A percentile compares a stretch with the other conserved stretches of the same genome.
phyloP scores from a whole-genome alignment of 2,113 vertebrate species.

The Plecturocebus donacophilus region DNA sequence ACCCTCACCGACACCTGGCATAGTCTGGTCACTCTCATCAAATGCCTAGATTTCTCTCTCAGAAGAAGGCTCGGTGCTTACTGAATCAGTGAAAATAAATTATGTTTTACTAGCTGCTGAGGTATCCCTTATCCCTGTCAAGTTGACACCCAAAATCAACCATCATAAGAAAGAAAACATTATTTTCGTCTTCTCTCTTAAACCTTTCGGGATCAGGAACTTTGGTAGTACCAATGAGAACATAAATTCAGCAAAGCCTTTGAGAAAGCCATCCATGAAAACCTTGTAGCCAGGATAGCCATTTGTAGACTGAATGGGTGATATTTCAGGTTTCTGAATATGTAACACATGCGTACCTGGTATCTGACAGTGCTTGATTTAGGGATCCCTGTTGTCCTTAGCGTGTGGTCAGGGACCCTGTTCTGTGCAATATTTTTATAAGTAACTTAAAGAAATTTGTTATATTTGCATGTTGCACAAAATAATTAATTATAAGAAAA shows the following conservation, averaged over 20 bases:
- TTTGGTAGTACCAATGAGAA: not conserved
- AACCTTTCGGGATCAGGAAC: not conserved
- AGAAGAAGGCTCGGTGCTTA: not conserved
- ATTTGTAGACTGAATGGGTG: not conserved
- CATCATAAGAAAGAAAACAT: not conserved
- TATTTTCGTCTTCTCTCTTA: not conserved
- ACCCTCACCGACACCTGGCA: not conserved
- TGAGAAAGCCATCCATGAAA: not conserved
- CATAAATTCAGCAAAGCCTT: not conserved
- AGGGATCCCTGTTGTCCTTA: not conserved
- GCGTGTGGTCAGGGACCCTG: not conserved
- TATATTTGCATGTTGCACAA: not conserved
- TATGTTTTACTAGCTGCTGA: not conserved
- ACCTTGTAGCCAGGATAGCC: not conserved
- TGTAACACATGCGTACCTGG: not conserved
- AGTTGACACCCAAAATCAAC: not conserved
- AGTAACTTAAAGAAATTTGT: constrained; percentile 9
- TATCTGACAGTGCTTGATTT: not conserved
- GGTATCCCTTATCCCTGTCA: not conserved
- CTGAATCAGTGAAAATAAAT: not conserved
- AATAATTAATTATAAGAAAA: not conserved
- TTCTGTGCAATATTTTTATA: not conserved
- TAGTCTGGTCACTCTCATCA: not conserved
- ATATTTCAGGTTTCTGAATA: not conserved
- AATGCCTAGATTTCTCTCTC: not conserved